These are phyloP conservation scores for Rapana venosa DNA, from an alignment of 2,888 invertebrate genomes.

Conservation along the genomic window DNA sequence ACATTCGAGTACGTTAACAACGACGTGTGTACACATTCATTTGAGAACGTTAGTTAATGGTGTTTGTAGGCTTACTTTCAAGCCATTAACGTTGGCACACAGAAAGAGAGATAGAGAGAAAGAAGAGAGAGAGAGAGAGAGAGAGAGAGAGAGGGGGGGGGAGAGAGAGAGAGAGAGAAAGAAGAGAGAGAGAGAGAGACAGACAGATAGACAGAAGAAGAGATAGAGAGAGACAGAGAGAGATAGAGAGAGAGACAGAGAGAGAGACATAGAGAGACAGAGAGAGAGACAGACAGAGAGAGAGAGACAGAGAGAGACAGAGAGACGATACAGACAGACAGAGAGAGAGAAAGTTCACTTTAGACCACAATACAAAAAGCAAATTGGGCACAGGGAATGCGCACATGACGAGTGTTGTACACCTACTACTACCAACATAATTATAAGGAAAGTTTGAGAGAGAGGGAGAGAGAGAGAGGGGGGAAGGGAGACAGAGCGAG, in stretches of 20 bases:
- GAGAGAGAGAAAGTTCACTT: background rate
- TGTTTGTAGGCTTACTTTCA: too few relatives aligned
- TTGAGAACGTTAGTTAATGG: too few relatives aligned
- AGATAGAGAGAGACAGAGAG: background rate
- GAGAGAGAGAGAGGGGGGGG: background rate
- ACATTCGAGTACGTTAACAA: too few relatives aligned
- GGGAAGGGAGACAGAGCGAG: too few relatives aligned
- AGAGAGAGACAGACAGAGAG: background rate
- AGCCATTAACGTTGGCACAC: background rate
- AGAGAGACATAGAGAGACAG: background rate
- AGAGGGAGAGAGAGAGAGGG: background rate
- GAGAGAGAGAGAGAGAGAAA: background rate
- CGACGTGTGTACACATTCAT: too few relatives aligned
- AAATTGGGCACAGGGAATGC: too few relatives aligned
- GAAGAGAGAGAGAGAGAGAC: background rate
- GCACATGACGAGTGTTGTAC: too few relatives aligned
- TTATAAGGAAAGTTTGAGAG: too few relatives aligned
- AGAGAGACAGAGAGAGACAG: conserved; percentile 4
- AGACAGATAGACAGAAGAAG: background rate
- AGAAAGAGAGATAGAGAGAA: background rate
- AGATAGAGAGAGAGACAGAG: background rate
- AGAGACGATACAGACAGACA: background rate
- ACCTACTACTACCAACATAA: too few relatives aligned
- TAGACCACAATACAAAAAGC: too few relatives aligned
- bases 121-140: background rate